These are phyloP conservation scores for Eudorcas thomsonii DNA, from an alignment of 2,113 vertebrate species.

Conservation along the genomic window DNA sequence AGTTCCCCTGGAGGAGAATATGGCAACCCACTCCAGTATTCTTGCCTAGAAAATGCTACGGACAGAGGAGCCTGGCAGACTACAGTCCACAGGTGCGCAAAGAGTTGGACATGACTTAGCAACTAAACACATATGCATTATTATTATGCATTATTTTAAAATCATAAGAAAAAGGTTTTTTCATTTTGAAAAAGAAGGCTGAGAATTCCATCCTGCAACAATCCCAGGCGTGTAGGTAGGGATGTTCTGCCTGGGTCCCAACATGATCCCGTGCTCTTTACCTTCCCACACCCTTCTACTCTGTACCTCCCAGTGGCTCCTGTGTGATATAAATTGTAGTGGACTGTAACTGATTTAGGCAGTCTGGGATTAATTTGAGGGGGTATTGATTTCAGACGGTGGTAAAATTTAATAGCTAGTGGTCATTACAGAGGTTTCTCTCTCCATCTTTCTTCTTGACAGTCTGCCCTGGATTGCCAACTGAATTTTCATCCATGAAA, in stretches of 20 bases:
- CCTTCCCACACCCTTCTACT: not conserved
- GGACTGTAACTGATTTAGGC: not conserved
- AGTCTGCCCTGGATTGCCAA: not conserved
- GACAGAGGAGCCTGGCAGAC: not conserved
- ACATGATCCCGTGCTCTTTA: fast-evolving
- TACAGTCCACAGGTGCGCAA: fast-evolving
- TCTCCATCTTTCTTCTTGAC: constrained; percentile 8
- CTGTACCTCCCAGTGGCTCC: not conserved
- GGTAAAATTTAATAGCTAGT: constrained; percentile 27
- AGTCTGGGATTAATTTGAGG: not conserved
- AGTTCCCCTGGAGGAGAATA: not conserved
- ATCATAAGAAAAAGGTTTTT: not conserved
- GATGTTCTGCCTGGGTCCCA: not conserved
- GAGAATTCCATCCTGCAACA: not conserved
- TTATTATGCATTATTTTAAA: not conserved
- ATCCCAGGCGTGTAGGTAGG: not conserved
- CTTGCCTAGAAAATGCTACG: not conserved
- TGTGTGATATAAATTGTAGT: not conserved
- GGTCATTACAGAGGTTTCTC: constrained; percentile 9
- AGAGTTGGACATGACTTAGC: not conserved
- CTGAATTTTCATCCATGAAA: not conserved
- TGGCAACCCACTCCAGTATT: not conserved
- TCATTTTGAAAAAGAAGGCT: not conserved
- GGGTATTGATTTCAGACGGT: constrained; percentile 49
- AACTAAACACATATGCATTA: not conserved